These are phyloP conservation scores for Malurus elegans DNA, from an alignment of 2,113 vertebrate species.

Conservation along the genomic window DNA sequence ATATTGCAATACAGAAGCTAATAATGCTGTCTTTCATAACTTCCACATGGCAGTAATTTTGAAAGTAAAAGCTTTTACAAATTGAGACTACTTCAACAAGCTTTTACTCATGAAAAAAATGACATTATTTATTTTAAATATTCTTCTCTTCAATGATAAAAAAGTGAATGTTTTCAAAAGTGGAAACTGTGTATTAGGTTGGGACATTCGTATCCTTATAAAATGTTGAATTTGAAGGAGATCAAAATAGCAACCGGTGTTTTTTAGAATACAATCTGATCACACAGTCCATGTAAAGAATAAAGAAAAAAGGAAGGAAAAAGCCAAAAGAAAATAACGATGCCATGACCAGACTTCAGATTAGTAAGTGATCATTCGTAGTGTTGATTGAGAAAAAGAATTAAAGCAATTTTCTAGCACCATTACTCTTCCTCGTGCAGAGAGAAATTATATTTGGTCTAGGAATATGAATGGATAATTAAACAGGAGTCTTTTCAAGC, in stretches of 20 bases:
- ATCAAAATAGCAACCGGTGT: background rate
- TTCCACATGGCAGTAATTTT: background rate
- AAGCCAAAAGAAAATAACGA: background rate
- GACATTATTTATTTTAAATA: background rate
- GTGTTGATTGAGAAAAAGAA: background rate
- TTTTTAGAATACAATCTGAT: background rate
- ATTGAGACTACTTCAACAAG: background rate
- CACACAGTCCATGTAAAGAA: background rate
- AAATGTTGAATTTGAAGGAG: background rate
- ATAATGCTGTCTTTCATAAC: background rate
- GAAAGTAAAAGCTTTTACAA: background rate
- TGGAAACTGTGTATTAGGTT: background rate
- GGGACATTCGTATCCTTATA: background rate
- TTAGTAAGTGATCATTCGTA: background rate
- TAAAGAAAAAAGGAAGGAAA: background rate
- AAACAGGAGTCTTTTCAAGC: background rate
- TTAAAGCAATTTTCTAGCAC: background rate
- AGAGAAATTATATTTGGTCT: background rate
- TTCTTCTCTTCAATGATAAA: background rate
- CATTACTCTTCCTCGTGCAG: background rate
- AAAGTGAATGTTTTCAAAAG: background rate
- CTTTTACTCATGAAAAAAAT: background rate
- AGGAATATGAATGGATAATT: background rate
- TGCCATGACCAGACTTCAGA: background rate
- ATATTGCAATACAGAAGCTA: background rate